phyloP scores from a whole-genome alignment of 2,888 invertebrate species.

The Folsomia candida region DNA sequence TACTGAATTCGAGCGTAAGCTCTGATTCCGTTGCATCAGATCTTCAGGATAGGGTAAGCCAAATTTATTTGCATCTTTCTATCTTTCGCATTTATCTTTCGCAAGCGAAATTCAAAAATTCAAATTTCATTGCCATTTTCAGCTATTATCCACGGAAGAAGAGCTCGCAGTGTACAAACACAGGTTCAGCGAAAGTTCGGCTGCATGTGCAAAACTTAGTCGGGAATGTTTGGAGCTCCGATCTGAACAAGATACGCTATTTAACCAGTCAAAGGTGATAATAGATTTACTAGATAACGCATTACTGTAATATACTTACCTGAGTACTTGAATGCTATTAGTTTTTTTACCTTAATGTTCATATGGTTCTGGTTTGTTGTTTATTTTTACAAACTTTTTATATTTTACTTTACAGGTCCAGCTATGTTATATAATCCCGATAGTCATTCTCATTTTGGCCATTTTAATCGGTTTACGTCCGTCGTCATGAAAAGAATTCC shows the following conservation, averaged over 20 bases:
- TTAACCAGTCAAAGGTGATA: slow-evolving; percentile 59
- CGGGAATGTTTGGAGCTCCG: slow-evolving; percentile 63
- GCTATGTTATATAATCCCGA: slow-evolving; percentile 55
- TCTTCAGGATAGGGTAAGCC: slow-evolving; percentile 27
- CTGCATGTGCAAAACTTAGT: slow-evolving; percentile 63
- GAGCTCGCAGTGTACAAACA: slow-evolving; percentile 72
- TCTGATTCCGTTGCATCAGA: no score
- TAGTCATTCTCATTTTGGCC: slow-evolving; percentile 56
- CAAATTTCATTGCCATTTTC: no score
- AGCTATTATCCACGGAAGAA: slow-evolving; percentile 66
- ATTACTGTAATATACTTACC: slow-evolving; percentile 1
- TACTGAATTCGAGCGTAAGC: no score
- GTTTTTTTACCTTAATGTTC: slow-evolving; percentile 6
- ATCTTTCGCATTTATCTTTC: not conserved
- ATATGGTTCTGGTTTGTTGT: no score
- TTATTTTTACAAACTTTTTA: slow-evolving; percentile 25
- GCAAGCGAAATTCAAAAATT: no score
- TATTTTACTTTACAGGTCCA: slow-evolving; percentile 53
- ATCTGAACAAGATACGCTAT: slow-evolving; percentile 61
- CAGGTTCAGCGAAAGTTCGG: slow-evolving; percentile 66
- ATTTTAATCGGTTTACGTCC: slow-evolving; percentile 55
- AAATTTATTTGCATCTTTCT: no score
- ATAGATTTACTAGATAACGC: not conserved
- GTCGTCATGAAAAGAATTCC: slow-evolving; percentile 41
- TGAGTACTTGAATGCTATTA: slow-evolving; percentile 7